Base-by-base conservation (phyloP, 2,888 invertebrate species). In the Luperina testacea region DNA sequence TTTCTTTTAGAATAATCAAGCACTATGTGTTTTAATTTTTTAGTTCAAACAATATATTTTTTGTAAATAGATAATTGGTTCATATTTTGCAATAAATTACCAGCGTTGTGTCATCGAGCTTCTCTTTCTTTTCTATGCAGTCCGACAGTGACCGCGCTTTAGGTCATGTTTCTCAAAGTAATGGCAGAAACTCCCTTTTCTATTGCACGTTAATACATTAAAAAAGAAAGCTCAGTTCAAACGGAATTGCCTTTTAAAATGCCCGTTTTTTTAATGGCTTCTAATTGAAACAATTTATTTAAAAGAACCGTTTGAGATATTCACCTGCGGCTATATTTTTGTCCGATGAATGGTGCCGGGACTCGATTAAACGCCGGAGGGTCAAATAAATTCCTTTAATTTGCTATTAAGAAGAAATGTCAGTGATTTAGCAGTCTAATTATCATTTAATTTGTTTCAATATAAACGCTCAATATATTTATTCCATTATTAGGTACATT, bases 361-460 rank as follows among this genome's bases (percentile, higher is more conserved):
- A 76, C 83, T 88, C 82, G 81, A 90, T 88, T 87, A 83, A 81
- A 72, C 64, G 42, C 32, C 77, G 61, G 84, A 84, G 72, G 78
- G 79, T 82, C 78, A 64, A 85, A 90, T 91, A 86, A 91, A 92
- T 90, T 87, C 81, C 24, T 83, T 81, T 87, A 89, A 90, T 89
- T 86, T 68, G 86, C 80, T 83, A 85, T 89, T 75, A 80, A 59
- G 57, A 75, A 78, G 82, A 80, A 83, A 86, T 80, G 63, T 32
- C 63, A 72, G 80, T 82, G 69, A 87, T 90, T 88, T 75, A 82
- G 67, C 78, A 79, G 78, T 74, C 73, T 83, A 86, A 89, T 90
- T 87, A 85, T 73, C 51, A 75, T 85, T 80, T 85, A 38, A 77
- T 83, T 81, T 59, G 65, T 59, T 72, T 75, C 78, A 67, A 80